These are phyloP conservation scores for Clusia tigrina DNA, from an alignment of 2,888 invertebrate genomes.

Conservation along the genomic window DNA sequence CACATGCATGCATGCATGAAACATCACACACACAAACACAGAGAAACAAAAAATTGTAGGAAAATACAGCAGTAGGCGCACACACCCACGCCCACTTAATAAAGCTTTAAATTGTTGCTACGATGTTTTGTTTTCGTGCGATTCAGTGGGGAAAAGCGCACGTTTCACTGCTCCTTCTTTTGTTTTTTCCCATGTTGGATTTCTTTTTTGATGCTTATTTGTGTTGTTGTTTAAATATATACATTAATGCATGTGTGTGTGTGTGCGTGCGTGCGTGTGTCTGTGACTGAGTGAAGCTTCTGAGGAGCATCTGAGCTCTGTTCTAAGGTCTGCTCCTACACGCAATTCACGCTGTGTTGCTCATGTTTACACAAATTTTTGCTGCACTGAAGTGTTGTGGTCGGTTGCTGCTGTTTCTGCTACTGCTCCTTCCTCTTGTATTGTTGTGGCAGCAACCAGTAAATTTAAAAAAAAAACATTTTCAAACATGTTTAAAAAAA, in stretches of 20 bases:
- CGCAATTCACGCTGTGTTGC: no score
- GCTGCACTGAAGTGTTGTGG: no score
- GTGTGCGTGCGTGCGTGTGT: no score
- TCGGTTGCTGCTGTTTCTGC: no score
- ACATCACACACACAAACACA: neutral
- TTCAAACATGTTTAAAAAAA: no score
- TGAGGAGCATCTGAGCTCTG: no score
- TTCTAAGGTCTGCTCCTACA: no score
- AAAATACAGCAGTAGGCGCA: neutral
- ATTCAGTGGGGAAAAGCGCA: constrained; percentile 19
- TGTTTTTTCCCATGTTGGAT: neutral
- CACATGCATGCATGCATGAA: neutral
- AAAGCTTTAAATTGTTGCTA: neutral
- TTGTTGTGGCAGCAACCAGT: no score
- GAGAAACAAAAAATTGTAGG: neutral
- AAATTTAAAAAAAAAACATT: no score
- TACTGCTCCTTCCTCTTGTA: no score
- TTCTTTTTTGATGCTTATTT: neutral
- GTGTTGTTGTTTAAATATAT: neutral
- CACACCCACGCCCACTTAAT: neutral
- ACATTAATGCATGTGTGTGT: neutral
- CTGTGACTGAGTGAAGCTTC: no score
- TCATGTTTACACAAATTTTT: no score
- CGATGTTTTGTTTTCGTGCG: constrained; percentile 18
- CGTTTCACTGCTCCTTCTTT: constrained; percentile 18